Base-by-base conservation (phyloP, 1,140 invertebrate species). In the Solenopsis invicta region DNA sequence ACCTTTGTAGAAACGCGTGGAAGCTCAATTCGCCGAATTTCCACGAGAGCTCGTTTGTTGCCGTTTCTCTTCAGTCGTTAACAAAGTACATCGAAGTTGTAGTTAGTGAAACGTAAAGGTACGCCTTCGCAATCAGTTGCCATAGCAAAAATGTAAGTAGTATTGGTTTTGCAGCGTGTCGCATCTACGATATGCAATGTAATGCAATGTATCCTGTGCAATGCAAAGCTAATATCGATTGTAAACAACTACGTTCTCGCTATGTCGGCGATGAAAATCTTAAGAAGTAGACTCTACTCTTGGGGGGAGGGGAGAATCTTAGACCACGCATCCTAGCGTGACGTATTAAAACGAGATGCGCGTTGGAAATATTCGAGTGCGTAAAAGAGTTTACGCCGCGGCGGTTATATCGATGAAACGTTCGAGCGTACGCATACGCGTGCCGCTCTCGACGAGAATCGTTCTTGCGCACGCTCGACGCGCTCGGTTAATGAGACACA, bases 401-500 rank as follows among this genome's bases (percentile, higher is more conserved):
- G 77, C n/a, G n/a, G n/a, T 90, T 89, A 87, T 85, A 85, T 80
- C 85, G 89, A 66, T 78, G 88, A 89, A 78, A 89, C 85, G 75
- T 59, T 88, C 61, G 85, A 74, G 66, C 74, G 59, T 56, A 69
- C 89, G 77, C 85, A 84, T 66, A 76, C 72, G 56, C 52, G 41
- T 50, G 74, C n/a, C 54, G n/a, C 69, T 45, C 61, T 64, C 67
- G 74, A 78, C 50, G 66, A n/a, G 64, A 87, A 78, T 87, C 77
- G 78, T 88, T 69, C 89, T 87, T 87, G 88, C 87, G 69, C 84
- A 82, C 91, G 90, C 93, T 93, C 90, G 91, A 85, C 77, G 87
- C 90, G 89, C 91, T 86, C 90, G 88, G 93, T 94, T 95, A 95
- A 95, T 95, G 94, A 95, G 93, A 94, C 92, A 93, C 92, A 95